phyloP scores from a whole-genome alignment of 2,888 invertebrate genomes.

The Agrochola macilenta region DNA sequence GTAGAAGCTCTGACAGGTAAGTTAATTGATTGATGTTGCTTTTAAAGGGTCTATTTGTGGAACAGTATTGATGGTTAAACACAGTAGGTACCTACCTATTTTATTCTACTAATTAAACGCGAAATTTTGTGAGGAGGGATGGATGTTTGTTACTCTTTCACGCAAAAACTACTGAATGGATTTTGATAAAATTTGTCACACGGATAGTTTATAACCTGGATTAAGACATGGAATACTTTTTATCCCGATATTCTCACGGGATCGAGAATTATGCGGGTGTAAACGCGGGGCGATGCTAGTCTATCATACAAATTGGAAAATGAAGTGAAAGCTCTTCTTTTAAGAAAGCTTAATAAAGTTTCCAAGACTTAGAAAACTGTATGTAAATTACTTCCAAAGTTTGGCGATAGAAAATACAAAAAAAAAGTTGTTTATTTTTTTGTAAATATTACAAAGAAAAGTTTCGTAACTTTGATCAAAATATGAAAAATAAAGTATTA shows the following conservation, averaged over 20 bases:
- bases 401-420: neutral
- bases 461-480: constrained; percentile 8
- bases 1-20: constrained; percentile 5
- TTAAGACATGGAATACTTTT: too few species aligned
- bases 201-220: too few species aligned
- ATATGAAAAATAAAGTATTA: constrained; percentile 12
- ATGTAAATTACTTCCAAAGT: constrained; percentile 12
- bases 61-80: neutral
- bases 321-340: neutral
- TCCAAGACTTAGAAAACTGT: neutral
- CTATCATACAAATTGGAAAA: neutral
- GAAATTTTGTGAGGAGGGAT: too few species aligned
- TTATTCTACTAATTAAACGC: too few species aligned
- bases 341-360: constrained; percentile 2
- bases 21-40: constrained; percentile 29
- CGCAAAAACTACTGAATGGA: too few species aligned
- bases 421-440: neutral
- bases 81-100: neutral
- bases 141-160: too few species aligned
- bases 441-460: constrained; percentile 27
- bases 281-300: too few species aligned
- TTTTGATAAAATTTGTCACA: too few species aligned
- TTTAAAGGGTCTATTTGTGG: neutral
- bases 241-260: too few species aligned
- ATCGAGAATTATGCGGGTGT: too few species aligned